Percentiles rank a stretch among this genome's conserved stretches.
These are phyloP conservation scores for Anagrus nilaparvatae DNA, from an alignment of 1,140 invertebrate genomes.

Conservation along the genomic window DNA sequence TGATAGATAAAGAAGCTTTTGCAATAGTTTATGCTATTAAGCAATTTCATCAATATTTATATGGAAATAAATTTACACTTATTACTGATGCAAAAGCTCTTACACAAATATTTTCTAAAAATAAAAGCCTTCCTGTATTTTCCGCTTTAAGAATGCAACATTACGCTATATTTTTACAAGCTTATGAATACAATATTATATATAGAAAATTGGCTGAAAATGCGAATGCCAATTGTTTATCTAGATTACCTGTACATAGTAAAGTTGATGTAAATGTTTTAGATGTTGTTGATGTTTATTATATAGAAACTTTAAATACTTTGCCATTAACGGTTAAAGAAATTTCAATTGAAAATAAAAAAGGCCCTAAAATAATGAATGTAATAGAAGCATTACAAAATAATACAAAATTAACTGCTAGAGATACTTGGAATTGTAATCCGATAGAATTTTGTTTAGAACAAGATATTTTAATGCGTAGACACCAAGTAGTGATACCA, in stretches of 20 bases:
- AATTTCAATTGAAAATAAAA: background rate
- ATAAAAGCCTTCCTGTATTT: slow-evolving; percentile 20
- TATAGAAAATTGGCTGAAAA: slow-evolving; percentile 16
- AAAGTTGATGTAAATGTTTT: background rate
- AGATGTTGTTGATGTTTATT: background rate
- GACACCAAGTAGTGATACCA: slow-evolving; percentile 30
- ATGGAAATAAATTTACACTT: slow-evolving; percentile 25
- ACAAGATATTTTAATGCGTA: slow-evolving; percentile 5
- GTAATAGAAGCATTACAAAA: background rate
- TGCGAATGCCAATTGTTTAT: slow-evolving; percentile 18
- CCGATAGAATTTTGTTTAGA: background rate
- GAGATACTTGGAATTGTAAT: background rate
- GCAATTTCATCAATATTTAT: slow-evolving; percentile 35
- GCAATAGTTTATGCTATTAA: slow-evolving; percentile 39
- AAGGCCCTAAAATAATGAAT: background rate
- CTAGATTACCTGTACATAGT: slow-evolving; percentile 6
- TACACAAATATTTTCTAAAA: slow-evolving; percentile 23
- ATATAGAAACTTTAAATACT: background rate
- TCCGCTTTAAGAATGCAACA: slow-evolving; percentile 19
- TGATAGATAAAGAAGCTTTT: slow-evolving; percentile 41
- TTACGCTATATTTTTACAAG: slow-evolving; percentile 21
- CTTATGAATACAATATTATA: slow-evolving; percentile 19
- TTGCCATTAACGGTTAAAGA: background rate
- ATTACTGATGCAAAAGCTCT: slow-evolving; percentile 30
- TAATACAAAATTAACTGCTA: background rate